Base-by-base conservation (phyloP, 2,797 vertebrate species). In the Carapus acus region DNA sequence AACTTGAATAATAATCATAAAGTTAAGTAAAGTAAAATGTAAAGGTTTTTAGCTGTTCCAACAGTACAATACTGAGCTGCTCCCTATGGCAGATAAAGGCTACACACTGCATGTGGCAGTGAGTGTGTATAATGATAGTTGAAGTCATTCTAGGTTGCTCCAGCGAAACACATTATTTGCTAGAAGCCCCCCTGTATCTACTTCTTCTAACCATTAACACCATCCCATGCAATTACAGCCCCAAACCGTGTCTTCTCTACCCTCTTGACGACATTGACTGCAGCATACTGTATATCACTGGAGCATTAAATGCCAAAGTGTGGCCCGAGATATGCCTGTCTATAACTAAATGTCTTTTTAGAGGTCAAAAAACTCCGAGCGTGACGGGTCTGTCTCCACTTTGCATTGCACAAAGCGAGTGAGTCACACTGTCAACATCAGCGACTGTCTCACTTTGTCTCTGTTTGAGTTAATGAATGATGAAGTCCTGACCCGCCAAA, bases 391-490 rank as follows among this genome's bases (percentile, higher is more conserved):
- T 46, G 45, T 65, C 74, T 73, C 52, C 63, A 23, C 73, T 71
- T 48, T 59, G 67, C 55, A 67, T 78, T 72, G 27, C 74, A 69
- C 73, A 76, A 76, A 82, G 65, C 67, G 8, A 59, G 68, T 79
- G 81, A 83, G 66, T 85, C 85, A 85, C 69, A 70, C 80, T 74
- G 80, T 84, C 79, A 81, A 82, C 78, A 83, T 61, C 42, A 65
- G 62, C 41, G 54, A 73, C 40, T 20, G 68, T 77, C 71, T 69
- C 59, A 74, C 75, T 33, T 29, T 65, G 76, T 77, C 75, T 69
- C 68, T 2, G 41, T 48, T 47, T 50, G 69, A 69, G 86, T 88
- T 87, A 88, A 88, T 88, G 78, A 86, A 58, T 86, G 81, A 85
- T 61, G 56, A 79, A 63, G 54, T 59, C 71, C 69, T 73, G 60